phyloP scores from a whole-genome alignment of 2,113 vertebrate genomes.

The Taxidea taxus region DNA sequence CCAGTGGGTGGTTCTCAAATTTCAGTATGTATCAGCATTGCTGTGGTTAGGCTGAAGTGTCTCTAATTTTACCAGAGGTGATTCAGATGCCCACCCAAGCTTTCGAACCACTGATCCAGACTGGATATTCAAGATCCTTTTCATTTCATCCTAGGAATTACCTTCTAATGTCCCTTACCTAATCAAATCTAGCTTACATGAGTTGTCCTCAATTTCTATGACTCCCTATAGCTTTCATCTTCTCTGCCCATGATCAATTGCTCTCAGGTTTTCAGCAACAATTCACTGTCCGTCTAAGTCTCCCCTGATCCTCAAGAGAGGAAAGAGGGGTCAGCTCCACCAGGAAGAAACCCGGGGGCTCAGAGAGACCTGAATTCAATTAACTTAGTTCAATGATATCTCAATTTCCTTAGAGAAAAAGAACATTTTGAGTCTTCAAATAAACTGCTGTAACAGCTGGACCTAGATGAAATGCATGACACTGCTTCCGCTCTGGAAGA shows the following conservation, averaged over 20 bases:
- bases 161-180: background rate
- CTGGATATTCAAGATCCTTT: background rate
- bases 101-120: background rate
- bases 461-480: background rate
- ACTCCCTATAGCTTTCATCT: background rate
- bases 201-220: background rate
- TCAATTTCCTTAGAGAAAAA: background rate
- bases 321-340: background rate
- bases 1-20: background rate
- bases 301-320: background rate
- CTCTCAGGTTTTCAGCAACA: background rate
- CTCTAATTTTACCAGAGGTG: background rate
- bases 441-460: background rate
- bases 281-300: background rate
- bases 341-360: background rate
- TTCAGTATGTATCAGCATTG: background rate
- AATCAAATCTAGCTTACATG: background rate
- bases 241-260: background rate
- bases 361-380: background rate
- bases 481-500: background rate
- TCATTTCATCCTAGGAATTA: background rate
- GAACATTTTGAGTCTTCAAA: background rate
- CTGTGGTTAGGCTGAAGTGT: background rate
- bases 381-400: background rate
- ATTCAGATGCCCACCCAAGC: background rate